phyloP scores from a whole-genome alignment of 2,888 invertebrate species.

The Amphimallon solstitiale region DNA sequence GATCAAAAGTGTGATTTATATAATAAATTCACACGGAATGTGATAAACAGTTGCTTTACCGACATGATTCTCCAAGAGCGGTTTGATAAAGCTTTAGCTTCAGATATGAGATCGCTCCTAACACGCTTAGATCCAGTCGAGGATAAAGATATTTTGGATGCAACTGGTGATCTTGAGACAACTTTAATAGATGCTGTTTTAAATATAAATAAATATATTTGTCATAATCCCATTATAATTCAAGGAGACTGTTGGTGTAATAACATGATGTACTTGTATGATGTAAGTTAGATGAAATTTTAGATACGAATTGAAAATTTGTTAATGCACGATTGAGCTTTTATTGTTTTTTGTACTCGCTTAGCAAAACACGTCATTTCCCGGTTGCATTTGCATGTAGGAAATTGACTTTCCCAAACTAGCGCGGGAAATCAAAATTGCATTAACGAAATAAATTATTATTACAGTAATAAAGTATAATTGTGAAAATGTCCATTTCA shows the following conservation, averaged over 20 bases:
- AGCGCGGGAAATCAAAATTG: no score
- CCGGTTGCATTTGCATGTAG: no score
- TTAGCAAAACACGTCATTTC: no score
- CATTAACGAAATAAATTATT: no score
- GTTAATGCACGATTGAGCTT: no score
- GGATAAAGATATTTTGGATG: not conserved
- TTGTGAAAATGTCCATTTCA: no score
- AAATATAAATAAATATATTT: not conserved
- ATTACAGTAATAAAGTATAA: no score
- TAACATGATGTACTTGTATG: constrained; percentile 39
- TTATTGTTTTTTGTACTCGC: no score
- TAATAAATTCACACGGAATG: constrained; percentile 48
- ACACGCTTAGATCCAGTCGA: not conserved
- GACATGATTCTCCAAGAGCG: not conserved
- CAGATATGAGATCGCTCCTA: not conserved
- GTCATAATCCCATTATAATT: constrained; percentile 20
- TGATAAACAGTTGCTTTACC: not conserved
- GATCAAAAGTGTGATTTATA: constrained; percentile 67
- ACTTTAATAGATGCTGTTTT: not conserved
- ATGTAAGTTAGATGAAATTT: constrained; percentile 2
- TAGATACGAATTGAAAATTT: no score
- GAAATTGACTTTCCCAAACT: no score
- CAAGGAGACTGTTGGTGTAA: constrained; percentile 43
- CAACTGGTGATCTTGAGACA: no score
- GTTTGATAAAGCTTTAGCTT: not conserved